Percentiles rank a stretch among this genome's conserved stretches.
phyloP scores from a whole-genome alignment of 2,113 vertebrate species.

The Tapirus terrestris region DNA sequence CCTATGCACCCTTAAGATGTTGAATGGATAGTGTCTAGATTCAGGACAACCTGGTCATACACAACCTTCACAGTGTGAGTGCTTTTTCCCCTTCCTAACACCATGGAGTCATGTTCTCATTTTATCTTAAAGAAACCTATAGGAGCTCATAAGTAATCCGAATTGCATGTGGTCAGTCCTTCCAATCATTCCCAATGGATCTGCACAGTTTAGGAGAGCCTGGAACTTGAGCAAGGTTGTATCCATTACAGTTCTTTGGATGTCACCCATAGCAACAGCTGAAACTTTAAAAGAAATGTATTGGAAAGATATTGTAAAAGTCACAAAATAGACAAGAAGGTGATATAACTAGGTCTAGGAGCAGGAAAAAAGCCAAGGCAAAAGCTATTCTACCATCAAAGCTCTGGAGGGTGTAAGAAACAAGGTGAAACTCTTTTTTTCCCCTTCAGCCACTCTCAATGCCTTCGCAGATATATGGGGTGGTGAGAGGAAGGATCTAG shows the following conservation, averaged over 20 bases:
- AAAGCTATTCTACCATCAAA: background rate
- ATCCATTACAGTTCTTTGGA: background rate
- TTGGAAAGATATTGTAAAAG: background rate
- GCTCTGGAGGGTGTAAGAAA: background rate
- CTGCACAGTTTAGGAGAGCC: background rate
- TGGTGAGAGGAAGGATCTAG: background rate
- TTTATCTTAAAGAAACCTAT: background rate
- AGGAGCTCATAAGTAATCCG: background rate
- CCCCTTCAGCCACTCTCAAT: background rate
- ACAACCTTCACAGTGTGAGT: background rate
- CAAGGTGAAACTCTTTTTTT: background rate
- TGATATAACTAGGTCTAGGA: background rate
- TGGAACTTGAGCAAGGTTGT: background rate
- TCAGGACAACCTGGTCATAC: background rate
- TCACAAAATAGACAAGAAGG: background rate
- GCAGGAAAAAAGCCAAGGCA: background rate
- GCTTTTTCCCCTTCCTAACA: background rate
- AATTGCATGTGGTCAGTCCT: background rate
- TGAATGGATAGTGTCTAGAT: background rate
- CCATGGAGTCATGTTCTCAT: background rate
- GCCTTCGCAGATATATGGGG: background rate
- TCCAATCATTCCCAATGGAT: background rate
- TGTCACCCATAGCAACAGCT: background rate
- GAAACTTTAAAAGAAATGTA: background rate
- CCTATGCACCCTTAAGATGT: background rate